phyloP scores from a whole-genome alignment of 2,113 vertebrate species.

The Scartelaos histophorus region DNA sequence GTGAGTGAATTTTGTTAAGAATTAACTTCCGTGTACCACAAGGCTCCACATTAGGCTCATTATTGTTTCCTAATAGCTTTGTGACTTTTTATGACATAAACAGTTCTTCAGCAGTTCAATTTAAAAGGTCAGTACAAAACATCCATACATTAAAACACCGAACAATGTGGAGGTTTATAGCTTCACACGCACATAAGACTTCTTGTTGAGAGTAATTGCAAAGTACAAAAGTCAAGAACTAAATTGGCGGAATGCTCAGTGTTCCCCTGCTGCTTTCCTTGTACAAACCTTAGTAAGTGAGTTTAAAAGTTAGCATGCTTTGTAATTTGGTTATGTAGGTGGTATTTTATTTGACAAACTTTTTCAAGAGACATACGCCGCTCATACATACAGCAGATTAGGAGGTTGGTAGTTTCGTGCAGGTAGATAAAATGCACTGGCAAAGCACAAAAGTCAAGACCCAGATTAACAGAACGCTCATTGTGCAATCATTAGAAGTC shows the following conservation, averaged over 20 bases:
- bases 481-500: neutral
- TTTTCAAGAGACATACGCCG: no score
- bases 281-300: neutral
- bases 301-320: neutral
- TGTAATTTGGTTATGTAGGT: no score
- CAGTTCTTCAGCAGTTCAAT: neutral
- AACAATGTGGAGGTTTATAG: neutral
- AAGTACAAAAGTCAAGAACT: neutral
- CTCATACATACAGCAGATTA: no score
- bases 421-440: neutral
- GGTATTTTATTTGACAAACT: neutral
- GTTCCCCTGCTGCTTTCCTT: no score
- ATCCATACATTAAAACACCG: neutral
- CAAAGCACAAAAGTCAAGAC: neutral
- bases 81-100: no score
- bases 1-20: no score
- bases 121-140: neutral
- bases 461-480: neutral
- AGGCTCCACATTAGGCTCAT: no score
- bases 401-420: neutral
- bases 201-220: slow-evolving; percentile 7
- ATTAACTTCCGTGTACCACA: no score
- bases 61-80: no score
- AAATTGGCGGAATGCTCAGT: neutral
- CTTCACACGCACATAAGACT: neutral